phyloP scores from a whole-genome alignment of 2,888 invertebrate genomes.

The Emmelina monodactyla region DNA sequence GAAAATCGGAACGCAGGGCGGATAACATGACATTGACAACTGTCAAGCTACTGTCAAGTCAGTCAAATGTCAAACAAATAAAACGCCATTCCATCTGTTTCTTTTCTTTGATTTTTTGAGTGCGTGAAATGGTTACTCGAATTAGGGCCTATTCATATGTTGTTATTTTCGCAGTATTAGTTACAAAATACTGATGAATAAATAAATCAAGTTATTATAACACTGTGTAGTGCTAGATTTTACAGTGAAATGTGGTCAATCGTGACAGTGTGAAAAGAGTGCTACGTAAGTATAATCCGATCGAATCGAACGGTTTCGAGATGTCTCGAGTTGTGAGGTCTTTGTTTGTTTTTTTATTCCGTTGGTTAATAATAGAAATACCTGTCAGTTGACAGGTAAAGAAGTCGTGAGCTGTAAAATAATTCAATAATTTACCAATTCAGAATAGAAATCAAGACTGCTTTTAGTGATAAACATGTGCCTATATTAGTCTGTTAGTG shows the following conservation, averaged over 20 bases:
- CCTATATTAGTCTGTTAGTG: too few species aligned
- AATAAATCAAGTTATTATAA: conserved; percentile 26
- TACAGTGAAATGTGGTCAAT: conserved; percentile 55
- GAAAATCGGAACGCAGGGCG: too few species aligned
- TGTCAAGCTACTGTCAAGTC: not conserved
- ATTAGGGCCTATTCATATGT: conserved; percentile 25
- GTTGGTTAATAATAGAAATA: conserved; percentile 31
- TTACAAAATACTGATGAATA: not conserved
- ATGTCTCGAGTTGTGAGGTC: not conserved
- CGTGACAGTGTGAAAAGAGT: conserved; percentile 53
- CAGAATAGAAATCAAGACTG: not conserved
- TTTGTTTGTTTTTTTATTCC: conserved; percentile 19
- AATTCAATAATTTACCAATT: not conserved
- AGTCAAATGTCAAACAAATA: conserved; percentile 19
- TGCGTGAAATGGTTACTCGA: conserved; percentile 35
- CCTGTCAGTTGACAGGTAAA: conserved; percentile 24
- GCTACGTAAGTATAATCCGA: conserved; percentile 56
- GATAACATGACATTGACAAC: too few species aligned
- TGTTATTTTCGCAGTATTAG: conserved; percentile 23
- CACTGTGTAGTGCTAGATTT: conserved; percentile 31
- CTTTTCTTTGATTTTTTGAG: conserved; percentile 31
- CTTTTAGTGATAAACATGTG: not conserved
- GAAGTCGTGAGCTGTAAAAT: not conserved
- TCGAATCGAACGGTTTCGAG: conserved; percentile 21
- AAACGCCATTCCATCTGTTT: conserved; percentile 31